These are phyloP conservation scores for Eulemur coronatus DNA, from an alignment of 2,797 vertebrate species.

Conservation along the genomic window DNA sequence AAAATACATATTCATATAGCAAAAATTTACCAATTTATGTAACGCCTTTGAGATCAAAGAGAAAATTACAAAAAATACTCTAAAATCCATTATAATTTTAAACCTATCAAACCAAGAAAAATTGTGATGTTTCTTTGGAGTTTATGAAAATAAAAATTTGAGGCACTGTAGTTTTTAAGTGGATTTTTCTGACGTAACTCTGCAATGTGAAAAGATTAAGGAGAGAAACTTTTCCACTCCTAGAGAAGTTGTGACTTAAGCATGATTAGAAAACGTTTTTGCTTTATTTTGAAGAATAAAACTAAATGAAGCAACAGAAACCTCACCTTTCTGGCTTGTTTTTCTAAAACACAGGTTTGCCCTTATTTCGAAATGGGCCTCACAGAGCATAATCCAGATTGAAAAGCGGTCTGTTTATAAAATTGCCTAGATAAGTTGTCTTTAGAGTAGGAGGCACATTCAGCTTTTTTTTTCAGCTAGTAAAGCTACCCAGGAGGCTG, in stretches of 20 bases:
- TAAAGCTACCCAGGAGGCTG: slow-evolving; percentile 13
- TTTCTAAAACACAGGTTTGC: slow-evolving; percentile 54
- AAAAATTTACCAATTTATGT: slow-evolving; percentile 38
- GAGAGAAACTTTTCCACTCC: slow-evolving; percentile 28
- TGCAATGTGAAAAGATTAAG: slow-evolving; percentile 40
- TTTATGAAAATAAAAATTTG: background rate
- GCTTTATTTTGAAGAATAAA: slow-evolving; percentile 71
- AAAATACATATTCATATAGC: slow-evolving; percentile 35
- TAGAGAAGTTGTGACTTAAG: slow-evolving; percentile 49
- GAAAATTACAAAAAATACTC: slow-evolving; percentile 37
- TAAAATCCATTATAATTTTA: slow-evolving; percentile 44
- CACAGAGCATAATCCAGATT: background rate
- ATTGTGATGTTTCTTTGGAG: slow-evolving; percentile 18
- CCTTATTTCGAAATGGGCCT: slow-evolving; percentile 58
- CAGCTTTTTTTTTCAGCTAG: slow-evolving; percentile 29
- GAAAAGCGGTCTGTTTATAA: slow-evolving; percentile 49
- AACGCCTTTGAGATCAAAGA: background rate
- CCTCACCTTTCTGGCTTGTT: slow-evolving; percentile 45
- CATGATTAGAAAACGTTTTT: slow-evolving; percentile 46
- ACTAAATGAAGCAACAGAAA: slow-evolving; percentile 54
- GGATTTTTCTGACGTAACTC: slow-evolving; percentile 30
- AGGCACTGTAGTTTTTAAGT: background rate
- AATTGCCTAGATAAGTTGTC: background rate
- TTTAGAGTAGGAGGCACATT: background rate
- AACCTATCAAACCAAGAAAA: slow-evolving; percentile 34